Conservation (phyloP, 2,113 vertebrate genomes). For the Cebus imitator region DNA sequence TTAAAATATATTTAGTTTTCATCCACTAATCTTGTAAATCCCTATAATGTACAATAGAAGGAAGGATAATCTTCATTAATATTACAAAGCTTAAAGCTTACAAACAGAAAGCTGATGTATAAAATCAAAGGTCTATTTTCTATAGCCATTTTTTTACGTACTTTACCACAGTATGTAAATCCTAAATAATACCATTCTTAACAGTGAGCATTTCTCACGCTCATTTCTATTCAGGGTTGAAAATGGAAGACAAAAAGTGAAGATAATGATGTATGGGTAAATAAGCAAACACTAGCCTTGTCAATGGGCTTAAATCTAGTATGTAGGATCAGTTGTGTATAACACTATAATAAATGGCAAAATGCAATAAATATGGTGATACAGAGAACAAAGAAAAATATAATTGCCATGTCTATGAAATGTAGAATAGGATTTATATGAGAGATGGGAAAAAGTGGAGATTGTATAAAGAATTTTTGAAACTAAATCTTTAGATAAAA, state of each 20-base stretch:
- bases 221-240: not conserved
- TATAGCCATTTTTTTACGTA: not conserved
- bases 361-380: not conserved
- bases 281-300: not conserved
- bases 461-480: not conserved
- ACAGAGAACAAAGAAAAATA: not conserved
- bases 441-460: not conserved
- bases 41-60: not conserved
- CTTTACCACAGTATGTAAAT: not conserved
- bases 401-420: not conserved
- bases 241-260: not conserved
- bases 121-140: not conserved
- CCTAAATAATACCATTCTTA: not conserved
- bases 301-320: not conserved
- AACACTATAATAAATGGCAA: not conserved
- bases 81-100: not conserved
- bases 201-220: not conserved
- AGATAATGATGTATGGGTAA: not conserved
- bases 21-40: not conserved
- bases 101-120: not conserved
- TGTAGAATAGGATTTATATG: not conserved
- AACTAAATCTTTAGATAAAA: too few species aligned
- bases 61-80: not conserved
- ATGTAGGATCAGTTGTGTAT: not conserved
- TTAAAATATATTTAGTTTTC: not conserved